phyloP scores from a whole-genome alignment of 2,113 vertebrate species.

The Sminthopsis crassicaudata region DNA sequence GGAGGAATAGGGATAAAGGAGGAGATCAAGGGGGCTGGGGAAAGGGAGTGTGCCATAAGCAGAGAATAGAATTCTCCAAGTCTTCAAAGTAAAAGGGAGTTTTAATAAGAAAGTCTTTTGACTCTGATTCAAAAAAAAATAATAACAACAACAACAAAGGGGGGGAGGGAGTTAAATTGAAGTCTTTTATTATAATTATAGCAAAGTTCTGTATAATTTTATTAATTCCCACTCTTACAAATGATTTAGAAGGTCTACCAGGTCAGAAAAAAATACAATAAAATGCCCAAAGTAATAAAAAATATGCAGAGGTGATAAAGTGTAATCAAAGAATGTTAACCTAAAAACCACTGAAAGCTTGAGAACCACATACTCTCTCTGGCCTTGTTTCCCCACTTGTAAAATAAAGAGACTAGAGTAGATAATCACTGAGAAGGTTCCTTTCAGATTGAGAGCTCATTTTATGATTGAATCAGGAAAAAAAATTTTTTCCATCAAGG shows the following conservation, averaged over 20 bases:
- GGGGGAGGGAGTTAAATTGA: not conserved
- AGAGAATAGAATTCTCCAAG: slow-evolving; percentile 4
- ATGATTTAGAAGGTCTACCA: not conserved
- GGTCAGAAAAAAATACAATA: not conserved
- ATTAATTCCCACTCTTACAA: slow-evolving; percentile 4
- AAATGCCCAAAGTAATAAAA: not conserved
- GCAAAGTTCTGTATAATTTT: slow-evolving; percentile 10
- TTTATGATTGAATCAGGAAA: not conserved
- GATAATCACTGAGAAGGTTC: not conserved
- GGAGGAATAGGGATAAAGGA: slow-evolving; percentile 22
- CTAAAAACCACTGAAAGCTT: not conserved
- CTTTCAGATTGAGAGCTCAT: not conserved
- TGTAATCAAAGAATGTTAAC: not conserved
- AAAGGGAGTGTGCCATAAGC: not conserved
- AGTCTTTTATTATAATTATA: slow-evolving; percentile 34
- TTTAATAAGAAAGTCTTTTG: not conserved
- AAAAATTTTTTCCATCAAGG: not conserved
- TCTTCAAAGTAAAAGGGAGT: not conserved
- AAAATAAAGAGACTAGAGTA: not conserved
- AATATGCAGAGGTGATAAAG: not conserved
- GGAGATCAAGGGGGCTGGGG: not conserved
- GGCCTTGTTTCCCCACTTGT: not conserved
- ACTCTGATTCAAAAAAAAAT: slow-evolving; percentile 17
- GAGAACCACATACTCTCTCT: not conserved
- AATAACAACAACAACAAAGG: too few relatives aligned